phyloP scores from a whole-genome alignment of 2,888 invertebrate species.

The Sarcophaga caerulescens region DNA sequence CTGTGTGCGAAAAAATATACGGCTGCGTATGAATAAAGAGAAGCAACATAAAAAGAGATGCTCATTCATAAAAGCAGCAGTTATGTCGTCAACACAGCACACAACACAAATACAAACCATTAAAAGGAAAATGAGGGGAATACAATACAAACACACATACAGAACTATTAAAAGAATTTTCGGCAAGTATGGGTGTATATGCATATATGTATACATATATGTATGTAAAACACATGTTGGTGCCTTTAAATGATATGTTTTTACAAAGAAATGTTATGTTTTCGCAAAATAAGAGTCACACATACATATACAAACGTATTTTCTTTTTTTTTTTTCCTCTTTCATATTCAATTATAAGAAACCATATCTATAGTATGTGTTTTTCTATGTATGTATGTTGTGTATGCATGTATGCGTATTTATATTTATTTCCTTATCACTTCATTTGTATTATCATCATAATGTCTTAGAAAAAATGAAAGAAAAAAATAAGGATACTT shows the following conservation, averaged over 20 bases:
- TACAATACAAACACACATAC: too few species aligned
- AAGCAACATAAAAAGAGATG: not conserved
- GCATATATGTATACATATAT: not conserved
- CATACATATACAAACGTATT: too few species aligned
- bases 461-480: too few species aligned
- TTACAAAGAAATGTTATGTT: too few species aligned
- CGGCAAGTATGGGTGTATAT: not conserved
- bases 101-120: not conserved
- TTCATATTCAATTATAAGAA: too few species aligned
- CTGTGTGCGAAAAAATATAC: conserved; percentile 30
- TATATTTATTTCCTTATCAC: not conserved
- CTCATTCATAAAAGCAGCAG: not conserved
- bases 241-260: not conserved
- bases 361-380: not conserved
- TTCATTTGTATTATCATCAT: too few species aligned
- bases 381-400: not conserved
- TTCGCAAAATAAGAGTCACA: too few species aligned
- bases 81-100: not conserved
- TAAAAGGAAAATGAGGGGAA: too few species aligned
- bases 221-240: not conserved
- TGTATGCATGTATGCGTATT: not conserved
- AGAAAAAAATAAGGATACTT: not conserved
- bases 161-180: not conserved
- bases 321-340: too few species aligned
- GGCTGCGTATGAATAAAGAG: not conserved